These are phyloP conservation scores for Catharus minimus DNA, from an alignment of 2,113 vertebrate species.

Conservation along the genomic window DNA sequence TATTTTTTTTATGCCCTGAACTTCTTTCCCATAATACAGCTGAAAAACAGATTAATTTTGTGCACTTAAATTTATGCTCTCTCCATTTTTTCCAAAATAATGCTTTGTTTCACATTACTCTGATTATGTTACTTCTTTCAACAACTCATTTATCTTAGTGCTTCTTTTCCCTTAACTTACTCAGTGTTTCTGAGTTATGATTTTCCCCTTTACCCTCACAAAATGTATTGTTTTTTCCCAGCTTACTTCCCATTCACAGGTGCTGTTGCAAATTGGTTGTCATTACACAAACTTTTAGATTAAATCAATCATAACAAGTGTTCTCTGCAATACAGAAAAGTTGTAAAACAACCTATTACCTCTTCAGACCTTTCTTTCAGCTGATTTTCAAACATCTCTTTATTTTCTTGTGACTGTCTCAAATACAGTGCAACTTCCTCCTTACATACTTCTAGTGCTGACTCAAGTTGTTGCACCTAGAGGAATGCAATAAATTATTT, in stretches of 20 bases:
- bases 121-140: background rate
- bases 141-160: background rate
- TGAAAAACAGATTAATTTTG: background rate
- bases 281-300: background rate
- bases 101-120: background rate
- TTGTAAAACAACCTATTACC: conserved; percentile 69
- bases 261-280: background rate
- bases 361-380: conserved; percentile 81
- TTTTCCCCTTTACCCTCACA: background rate
- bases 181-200: background rate
- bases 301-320: background rate
- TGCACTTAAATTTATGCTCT: background rate
- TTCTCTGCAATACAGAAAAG: background rate
- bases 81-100: background rate
- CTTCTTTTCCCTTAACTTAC: background rate
- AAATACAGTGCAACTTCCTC: conserved; percentile 81
- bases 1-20: background rate
- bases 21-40: background rate
- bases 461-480: conserved; percentile 85
- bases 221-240: background rate
- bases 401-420: conserved; percentile 81
- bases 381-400: conserved; percentile 79
- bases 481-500: background rate
- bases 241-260: background rate
- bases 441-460: conserved; percentile 80